phyloP scores from a whole-genome alignment of 35 echinoderm and acorn worm species.

The Apostichopus californicus region DNA sequence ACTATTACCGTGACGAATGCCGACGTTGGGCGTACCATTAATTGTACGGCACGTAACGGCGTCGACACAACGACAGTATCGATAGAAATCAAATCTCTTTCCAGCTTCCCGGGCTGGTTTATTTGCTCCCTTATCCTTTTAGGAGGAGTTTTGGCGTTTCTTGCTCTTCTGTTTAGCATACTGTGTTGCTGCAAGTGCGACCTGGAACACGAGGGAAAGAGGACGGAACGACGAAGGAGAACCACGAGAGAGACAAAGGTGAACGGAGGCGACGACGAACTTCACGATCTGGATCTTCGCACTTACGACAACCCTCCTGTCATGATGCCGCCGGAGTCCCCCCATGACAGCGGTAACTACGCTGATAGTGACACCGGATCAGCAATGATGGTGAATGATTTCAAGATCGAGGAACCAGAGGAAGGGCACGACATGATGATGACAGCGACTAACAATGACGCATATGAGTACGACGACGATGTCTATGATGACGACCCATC shows the following conservation, averaged over 20 bases:
- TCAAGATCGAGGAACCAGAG: constrained; percentile 53
- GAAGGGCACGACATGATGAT: neutral
- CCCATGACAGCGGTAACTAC: constrained; percentile 30
- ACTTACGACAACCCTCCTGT: constrained; percentile 23
- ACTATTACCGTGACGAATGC: neutral
- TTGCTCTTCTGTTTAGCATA: neutral
- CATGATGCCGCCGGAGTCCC: constrained; percentile 32
- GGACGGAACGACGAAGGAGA: neutral
- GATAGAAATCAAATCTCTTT: neutral
- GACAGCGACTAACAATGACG: neutral
- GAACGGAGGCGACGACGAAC: neutral
- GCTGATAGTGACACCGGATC: constrained; percentile 20
- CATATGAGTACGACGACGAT: constrained; percentile 2
- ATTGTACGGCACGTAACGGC: constrained; percentile 29
- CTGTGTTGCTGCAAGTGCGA: constrained; percentile 23
- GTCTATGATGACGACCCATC: constrained; percentile 10
- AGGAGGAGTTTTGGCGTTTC: constrained; percentile 12
- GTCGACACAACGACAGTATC: neutral
- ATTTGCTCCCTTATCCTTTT: neutral
- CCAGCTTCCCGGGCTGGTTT: constrained; percentile 13
- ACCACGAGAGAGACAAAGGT: constrained; percentile 6
- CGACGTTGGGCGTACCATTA: constrained; percentile 5
- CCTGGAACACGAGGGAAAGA: constrained; percentile 22
- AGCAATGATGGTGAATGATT: constrained; percentile 26
- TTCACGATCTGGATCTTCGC: constrained; percentile 10